Percentiles rank a stretch among this genome's conserved stretches.
Conservation (phyloP, 2,113 vertebrate genomes). For the Plecotus auritus region DNA sequence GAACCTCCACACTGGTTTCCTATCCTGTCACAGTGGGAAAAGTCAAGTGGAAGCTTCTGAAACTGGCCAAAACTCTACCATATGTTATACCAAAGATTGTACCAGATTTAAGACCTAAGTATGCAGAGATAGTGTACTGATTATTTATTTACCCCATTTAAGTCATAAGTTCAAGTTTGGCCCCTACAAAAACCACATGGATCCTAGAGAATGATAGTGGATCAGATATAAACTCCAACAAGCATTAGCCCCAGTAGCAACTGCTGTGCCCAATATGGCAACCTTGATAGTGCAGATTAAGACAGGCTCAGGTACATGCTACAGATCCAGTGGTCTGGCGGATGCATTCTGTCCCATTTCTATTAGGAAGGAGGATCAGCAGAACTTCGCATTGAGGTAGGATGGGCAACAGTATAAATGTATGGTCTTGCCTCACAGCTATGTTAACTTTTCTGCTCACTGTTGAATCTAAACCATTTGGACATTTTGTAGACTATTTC, state of each 20-base stretch:
- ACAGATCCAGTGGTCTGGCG: neutral
- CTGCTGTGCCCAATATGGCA: neutral
- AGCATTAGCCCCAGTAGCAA: neutral
- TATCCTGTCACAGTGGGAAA: neutral
- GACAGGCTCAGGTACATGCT: neutral
- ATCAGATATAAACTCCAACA: neutral
- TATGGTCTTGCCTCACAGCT: neutral
- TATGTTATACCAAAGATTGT: neutral
- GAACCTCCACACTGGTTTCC: neutral
- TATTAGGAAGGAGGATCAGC: neutral
- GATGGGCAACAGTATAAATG: neutral
- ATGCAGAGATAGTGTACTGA: neutral
- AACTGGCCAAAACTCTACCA: neutral
- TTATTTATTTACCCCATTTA: neutral
- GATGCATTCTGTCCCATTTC: neutral
- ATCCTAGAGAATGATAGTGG: neutral
- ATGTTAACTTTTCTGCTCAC: neutral
- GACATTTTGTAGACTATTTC: neutral
- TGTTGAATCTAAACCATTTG: neutral
- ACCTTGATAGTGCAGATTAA: neutral
- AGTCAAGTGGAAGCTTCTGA: neutral
- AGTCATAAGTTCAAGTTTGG: neutral
- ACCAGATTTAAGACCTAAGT: neutral
- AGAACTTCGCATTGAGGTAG: neutral
- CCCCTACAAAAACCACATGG: neutral